phyloP scores from a whole-genome alignment of 1,140 invertebrate species.

The Caenorhabditis brenneri region DNA sequence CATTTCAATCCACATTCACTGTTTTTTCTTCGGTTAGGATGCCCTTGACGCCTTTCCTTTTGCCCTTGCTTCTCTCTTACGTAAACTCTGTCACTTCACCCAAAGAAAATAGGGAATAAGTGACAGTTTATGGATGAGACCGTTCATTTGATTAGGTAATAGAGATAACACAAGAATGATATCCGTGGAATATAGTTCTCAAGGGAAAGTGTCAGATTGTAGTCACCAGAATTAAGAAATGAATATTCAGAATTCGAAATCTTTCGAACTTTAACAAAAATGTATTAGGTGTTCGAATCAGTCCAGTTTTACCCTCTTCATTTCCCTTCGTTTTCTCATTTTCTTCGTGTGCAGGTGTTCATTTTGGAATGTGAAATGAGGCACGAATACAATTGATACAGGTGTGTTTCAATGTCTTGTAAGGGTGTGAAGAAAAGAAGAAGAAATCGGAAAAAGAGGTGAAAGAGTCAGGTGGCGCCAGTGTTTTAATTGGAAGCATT shows the following conservation, averaged over 20 bases:
- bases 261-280: no score
- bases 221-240: background rate
- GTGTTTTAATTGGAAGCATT: background rate
- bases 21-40: background rate
- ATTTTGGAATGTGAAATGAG: background rate
- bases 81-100: constrained; percentile 14
- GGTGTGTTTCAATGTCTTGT: constrained; percentile 12
- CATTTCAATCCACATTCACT: background rate
- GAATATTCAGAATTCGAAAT: no score
- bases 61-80: background rate
- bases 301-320: no score
- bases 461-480: constrained; percentile 5
- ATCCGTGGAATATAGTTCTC: no score
- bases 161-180: no score
- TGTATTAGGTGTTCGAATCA: no score
- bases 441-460: no score
- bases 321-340: background rate
- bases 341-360: constrained; percentile 24
- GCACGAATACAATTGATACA: background rate
- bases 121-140: constrained; percentile 33
- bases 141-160: background rate
- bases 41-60: background rate
- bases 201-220: no score
- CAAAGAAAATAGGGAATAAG: background rate
- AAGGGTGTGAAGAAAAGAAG: background rate